Percentiles rank a stretch among this genome's conserved stretches.
Conservation (phyloP, 1,140 invertebrate species). For the Apis laboriosa region DNA sequence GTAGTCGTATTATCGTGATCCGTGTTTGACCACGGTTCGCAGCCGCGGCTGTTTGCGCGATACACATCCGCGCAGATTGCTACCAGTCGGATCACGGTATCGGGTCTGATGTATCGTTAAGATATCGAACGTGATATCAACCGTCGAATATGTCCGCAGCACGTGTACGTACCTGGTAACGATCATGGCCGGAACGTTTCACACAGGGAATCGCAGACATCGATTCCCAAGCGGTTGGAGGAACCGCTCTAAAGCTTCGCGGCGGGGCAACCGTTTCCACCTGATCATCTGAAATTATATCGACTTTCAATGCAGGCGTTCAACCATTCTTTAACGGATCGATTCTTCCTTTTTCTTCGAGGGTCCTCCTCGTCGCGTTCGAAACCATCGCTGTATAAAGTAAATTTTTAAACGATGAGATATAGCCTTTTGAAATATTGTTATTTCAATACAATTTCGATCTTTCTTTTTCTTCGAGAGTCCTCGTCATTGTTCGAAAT, state of each 20-base stretch:
- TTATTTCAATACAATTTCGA: background rate
- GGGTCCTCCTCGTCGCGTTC: background rate
- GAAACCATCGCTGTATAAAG: too few species aligned
- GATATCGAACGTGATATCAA: constrained; percentile 73
- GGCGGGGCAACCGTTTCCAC: constrained; percentile 9
- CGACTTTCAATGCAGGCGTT: background rate
- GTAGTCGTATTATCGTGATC: constrained; percentile 74
- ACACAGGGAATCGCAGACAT: constrained; percentile 28
- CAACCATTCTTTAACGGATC: background rate
- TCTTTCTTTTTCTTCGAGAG: background rate
- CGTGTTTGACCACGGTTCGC: constrained; percentile 74
- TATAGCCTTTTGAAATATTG: too few species aligned
- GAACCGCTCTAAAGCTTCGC: constrained; percentile 14
- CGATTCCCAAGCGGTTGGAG: constrained; percentile 14
- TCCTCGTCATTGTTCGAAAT: background rate
- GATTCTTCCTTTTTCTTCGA: background rate
- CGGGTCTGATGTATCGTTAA: constrained; percentile 74
- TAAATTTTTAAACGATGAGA: too few species aligned
- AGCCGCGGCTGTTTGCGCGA: constrained; percentile 68
- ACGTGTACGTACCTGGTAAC: constrained; percentile 56
- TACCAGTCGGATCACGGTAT: constrained; percentile 57
- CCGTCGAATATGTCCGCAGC: constrained; percentile 50
- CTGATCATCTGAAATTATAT: background rate
- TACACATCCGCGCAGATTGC: constrained; percentile 59
- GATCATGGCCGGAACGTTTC: constrained; percentile 52